Evolutionary conservation across 2,113 vertebrate species (phyloP), one percentile per base, ranked within the genome.

Genomic region (Pseudonaja textilis): DNA sequence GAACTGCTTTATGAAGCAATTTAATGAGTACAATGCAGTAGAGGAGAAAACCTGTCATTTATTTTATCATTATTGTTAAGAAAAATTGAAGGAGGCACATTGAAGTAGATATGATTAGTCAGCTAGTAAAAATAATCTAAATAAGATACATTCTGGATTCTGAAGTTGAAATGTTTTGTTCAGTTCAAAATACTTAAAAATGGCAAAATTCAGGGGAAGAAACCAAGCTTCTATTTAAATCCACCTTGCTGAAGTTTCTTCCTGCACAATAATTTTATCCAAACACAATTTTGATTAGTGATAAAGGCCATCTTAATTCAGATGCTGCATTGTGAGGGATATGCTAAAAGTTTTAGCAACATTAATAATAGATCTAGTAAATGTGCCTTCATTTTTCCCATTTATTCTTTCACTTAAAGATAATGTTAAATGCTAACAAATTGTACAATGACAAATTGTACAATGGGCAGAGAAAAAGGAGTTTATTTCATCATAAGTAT

Each of bases 61-160:
- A n/a, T 90, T 95, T 94, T 45, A 88, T 11, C 45, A 87, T 88
- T 91, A 69, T 0, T 18, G 47, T 94, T 91, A 93, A 91, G 85
- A 88, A 93, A 69, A 22, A 2, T 39, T 91, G n/a, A 29, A 93
- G 14, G 2, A 95, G 1, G 5, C 25, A 54, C 52, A 25, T 54
- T 45, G 52, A 93, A 45, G 0, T 34, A 87, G 7, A 10, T 93
- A 1, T 20, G 5, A 57, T 92, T 52, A 50, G 4, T 88, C 42
- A 92, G 29, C 29, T 29, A 57, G 0, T 20, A 90, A 92, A 95
- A 94, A 85, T 54, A 91, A 39, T 42, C 90, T 3, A 0, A 0
- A 1, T 86, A 0, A 81, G 25, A 94, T 12, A 34, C 1, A 10
- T 9, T 29, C 1, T 4, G 81, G 89, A 54, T 69, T 88, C 45